Evolutionary conservation across 2,888 invertebrate species (phyloP).

Genomic region (Carcina quercana): DNA sequence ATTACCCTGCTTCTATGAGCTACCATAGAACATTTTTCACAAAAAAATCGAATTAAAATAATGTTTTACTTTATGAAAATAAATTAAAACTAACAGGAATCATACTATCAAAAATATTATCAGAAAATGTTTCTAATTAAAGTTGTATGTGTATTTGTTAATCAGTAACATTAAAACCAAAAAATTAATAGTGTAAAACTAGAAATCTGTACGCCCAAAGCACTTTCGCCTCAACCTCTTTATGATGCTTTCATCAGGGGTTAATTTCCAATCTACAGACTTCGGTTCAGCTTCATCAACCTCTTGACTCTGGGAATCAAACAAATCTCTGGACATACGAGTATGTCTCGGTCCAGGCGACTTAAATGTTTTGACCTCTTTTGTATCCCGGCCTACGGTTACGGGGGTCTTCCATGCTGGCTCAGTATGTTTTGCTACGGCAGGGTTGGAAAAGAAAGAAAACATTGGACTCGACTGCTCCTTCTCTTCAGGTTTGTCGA

Average conservation of each 20-base stretch:
- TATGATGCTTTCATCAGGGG: slow-evolving; percentile 49
- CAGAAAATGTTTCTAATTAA: no score
- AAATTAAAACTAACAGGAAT: no score
- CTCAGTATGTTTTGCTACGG: slow-evolving; percentile 27
- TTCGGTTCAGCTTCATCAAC: slow-evolving; percentile 33
- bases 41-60: slow-evolving; percentile 29
- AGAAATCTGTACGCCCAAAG: slow-evolving; percentile 45
- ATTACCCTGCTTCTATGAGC: slow-evolving; percentile 57
- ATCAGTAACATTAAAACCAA: no score
- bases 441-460: slow-evolving; percentile 52
- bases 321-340: slow-evolving; percentile 52
- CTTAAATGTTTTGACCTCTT: slow-evolving; percentile 21
- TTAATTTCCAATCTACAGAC: slow-evolving; percentile 45
- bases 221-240: slow-evolving; percentile 49
- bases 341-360: slow-evolving; percentile 26
- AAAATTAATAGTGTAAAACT: slow-evolving; percentile 25
- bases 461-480: slow-evolving; percentile 53
- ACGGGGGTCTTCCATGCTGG: slow-evolving; percentile 44
- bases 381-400: slow-evolving; percentile 15
- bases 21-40: slow-evolving; percentile 24
- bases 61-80: no score
- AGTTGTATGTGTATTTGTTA: no score
- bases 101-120: no score
- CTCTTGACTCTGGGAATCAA: slow-evolving; percentile 57
- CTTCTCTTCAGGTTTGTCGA: slow-evolving; percentile 39